Evolutionary conservation across 2,113 vertebrate genomes (phyloP), one percentile per base, ranked within the genome.

Genomic region (Brachypteracias leptosomus): DNA sequence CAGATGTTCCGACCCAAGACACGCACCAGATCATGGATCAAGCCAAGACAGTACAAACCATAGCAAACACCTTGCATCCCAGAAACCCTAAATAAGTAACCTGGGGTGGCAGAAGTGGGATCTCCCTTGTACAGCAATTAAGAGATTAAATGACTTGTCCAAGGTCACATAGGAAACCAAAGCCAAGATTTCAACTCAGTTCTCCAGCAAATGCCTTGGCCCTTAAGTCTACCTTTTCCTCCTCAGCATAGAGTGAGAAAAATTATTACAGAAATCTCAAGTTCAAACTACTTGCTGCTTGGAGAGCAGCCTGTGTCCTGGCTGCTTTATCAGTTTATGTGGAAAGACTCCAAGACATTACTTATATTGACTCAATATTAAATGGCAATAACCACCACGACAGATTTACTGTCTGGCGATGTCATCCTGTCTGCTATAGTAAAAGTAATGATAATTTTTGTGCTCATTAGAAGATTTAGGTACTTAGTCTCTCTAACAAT

Each of bases 341-440:
- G 93, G 93, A 96, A 94, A 96, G 82, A 44, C 92, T 97, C 95
- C 96, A 96, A 96, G 93, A 90, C 96, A 95, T 96, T 90, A 97
- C 95, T 96, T 97, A 94, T 70, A 91, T 96, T 95, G 96, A 95
- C 94, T 96, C 90, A 96, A 83, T 95, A 95, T 96, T 96, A 96
- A 96, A 96, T 92, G 95, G 92, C 92, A 96, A 88, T 96, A 96
- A 96, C 93, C 72, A 97, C 78, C 85, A 90, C 9, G 22, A 90
- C 90, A 95, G 94, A 96, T 96, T 96, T 95, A 96, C 92, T 84
- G 95, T 74, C 95, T 90, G 92, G 76, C 67, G 2, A 20, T 71
- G 78, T 93, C 79, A 88, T 90, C 90, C 72, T 95, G 78, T 70
- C 92, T 94, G 71, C 94, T 67, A 14, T 8, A 1, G 74, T 74